Conservation (phyloP, 2,888 invertebrate species). For the Caenorhabditis plicata region DNA sequence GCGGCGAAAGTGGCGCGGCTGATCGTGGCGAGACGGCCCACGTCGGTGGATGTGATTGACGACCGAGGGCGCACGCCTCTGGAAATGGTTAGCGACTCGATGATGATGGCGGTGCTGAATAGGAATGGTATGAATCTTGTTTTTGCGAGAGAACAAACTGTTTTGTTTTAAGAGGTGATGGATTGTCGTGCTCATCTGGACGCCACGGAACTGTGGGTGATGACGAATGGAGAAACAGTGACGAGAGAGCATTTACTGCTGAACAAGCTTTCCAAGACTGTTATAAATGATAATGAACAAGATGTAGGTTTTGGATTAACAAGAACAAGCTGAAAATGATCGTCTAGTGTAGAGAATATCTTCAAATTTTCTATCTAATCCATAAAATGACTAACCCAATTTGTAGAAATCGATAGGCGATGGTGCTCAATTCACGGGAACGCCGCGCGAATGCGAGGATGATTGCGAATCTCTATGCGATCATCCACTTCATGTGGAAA, state of each 20-base stretch:
- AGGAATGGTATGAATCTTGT: slow-evolving; percentile 13
- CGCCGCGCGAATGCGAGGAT: slow-evolving; percentile 8
- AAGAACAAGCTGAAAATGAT: slow-evolving; percentile 9
- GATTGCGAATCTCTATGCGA: slow-evolving; percentile 9
- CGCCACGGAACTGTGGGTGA: slow-evolving; percentile 52
- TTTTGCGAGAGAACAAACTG: slow-evolving; percentile 1
- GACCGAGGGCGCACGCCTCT: slow-evolving; percentile 37
- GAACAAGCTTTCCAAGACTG: slow-evolving; percentile 11
- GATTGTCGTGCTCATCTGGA: slow-evolving; percentile 14
- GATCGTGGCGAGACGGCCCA: slow-evolving; percentile 4
- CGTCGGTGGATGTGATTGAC: slow-evolving; percentile 33
- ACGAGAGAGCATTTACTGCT: slow-evolving; percentile 32
- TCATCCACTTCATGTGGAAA: slow-evolving; percentile 39
- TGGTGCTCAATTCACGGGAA: slow-evolving; percentile 1
- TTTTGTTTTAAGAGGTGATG: neutral
- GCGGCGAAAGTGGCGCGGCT: slow-evolving; percentile 7
- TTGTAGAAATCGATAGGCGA: too few species aligned
- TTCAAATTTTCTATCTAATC: too few species aligned
- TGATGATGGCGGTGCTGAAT: slow-evolving; percentile 8
- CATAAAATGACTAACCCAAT: too few species aligned
- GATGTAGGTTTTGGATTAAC: slow-evolving; percentile 1
- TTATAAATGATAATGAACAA: slow-evolving; percentile 12
- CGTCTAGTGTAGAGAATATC: too few species aligned
- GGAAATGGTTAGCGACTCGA: slow-evolving; percentile 27
- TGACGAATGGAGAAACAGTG: slow-evolving; percentile 49